These are phyloP conservation scores for Guaruba guarouba DNA, from an alignment of 2,113 vertebrate species.

Conservation along the genomic window DNA sequence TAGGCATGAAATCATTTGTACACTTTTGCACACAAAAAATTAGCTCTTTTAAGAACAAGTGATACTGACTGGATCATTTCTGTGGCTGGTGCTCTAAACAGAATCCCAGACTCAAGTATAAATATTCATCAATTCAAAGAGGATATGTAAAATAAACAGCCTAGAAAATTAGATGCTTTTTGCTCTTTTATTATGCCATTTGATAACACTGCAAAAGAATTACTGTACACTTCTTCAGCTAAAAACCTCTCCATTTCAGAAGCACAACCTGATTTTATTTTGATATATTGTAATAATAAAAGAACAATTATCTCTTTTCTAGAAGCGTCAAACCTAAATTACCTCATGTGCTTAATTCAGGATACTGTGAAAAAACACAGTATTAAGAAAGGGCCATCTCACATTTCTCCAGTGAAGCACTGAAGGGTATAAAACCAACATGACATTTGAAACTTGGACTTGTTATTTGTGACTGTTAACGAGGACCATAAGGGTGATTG, in stretches of 20 bases:
- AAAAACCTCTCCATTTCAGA: constrained; percentile 24
- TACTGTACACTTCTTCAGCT: constrained; percentile 5
- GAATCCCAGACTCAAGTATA: constrained; percentile 14
- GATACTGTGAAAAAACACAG: neutral
- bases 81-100: constrained; percentile 23
- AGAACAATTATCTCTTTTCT: neutral
- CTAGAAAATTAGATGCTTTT: constrained; percentile 43
- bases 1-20: neutral
- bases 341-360: neutral
- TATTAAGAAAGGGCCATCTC: neutral
- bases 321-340: neutral
- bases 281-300: constrained; percentile 49
- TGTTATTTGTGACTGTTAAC: neutral
- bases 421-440: neutral
- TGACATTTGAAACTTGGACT: neutral
- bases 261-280: constrained; percentile 22
- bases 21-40: neutral
- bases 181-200: constrained; percentile 53
- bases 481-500: too few species aligned
- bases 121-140: constrained; percentile 51
- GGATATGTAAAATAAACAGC: constrained; percentile 45
- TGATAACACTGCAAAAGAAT: constrained; percentile 54
- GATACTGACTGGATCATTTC: neutral
- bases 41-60: neutral
- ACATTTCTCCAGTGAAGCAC: neutral